phyloP scores from a whole-genome alignment of 1,140 invertebrate genomes.

The Mesaphorura yosii region DNA sequence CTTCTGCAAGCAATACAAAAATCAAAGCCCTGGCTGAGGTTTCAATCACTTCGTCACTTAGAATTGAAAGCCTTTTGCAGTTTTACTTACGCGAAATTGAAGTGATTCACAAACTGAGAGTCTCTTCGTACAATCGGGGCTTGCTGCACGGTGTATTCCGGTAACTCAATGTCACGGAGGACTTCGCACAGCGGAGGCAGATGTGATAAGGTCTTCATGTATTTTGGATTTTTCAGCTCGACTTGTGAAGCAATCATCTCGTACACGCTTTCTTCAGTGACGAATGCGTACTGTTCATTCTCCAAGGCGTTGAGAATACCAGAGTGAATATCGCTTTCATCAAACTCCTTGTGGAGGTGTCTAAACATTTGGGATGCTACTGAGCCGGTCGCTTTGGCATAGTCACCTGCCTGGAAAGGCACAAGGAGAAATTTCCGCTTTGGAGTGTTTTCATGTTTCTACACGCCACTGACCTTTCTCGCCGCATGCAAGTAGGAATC shows the following conservation, averaged over 20 bases:
- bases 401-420: no score
- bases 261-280: conserved; percentile 1
- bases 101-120: conserved; percentile 3
- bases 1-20: background rate
- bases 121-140: background rate
- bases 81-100: conserved; percentile 11
- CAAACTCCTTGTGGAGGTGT: background rate
- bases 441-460: background rate
- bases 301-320: background rate
- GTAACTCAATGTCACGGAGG: background rate
- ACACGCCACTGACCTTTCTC: background rate
- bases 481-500: background rate
- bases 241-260: background rate
- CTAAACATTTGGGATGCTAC: no score
- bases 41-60: no score
- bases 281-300: background rate
- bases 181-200: background rate
- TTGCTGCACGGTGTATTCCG: background rate
- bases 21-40: no score
- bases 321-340: no score
- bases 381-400: no score
- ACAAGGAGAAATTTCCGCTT: no score
- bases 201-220: no score
- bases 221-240: background rate
- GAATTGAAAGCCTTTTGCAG: no score